Evolutionary conservation across 2,113 vertebrate species (phyloP), one percentile per base, ranked within the genome.

Genomic region (Eulacestoma nigropectus): DNA sequence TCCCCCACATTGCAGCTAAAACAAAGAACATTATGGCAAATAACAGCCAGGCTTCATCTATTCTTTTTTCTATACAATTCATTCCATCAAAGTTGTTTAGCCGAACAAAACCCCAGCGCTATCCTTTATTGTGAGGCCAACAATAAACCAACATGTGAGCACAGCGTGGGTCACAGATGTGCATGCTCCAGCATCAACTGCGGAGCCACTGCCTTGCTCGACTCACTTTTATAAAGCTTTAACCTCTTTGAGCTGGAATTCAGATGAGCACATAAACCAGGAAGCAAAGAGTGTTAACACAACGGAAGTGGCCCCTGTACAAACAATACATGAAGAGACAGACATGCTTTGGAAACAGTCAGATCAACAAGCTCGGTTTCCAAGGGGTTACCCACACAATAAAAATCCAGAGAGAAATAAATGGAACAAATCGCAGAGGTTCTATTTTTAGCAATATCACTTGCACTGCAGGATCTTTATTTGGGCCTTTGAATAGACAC

Each of bases 91-190:
- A 92, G 84, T 76, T 87, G 75, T 93, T 96, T 80, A 62, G 92
- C 86, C 3, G 84, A 94, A 94, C 96, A 95, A 96, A 96, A 96
- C 8, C n/a, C 86, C 83, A 69, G 86, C 14, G 10, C 84, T 49
- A 16, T 62, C 92, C 84, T 69, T 89, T 92, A 91, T 96, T 96
- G 95, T 96, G 87, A 89, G 65, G 55, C 92, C 89, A 89, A 93
- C 91, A 96, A 97, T 91, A 79, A 89, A 76, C 20, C 4, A 76
- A 65, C 94, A 95, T 77, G 90, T 55, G 86, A 95, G 84, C 96
- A 91, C 95, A 95, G 96, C 84, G 14, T 95, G 96, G 92, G 91
- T 35, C 86, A 78, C 93, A 95, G 94, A 95, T 95, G 94, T 67
- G 57, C 5, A 19, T 0, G 5, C 86, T 87, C 62, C 63, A 35